Conservation (phyloP, 2,113 vertebrate genomes). For the Equus przewalskii region DNA sequence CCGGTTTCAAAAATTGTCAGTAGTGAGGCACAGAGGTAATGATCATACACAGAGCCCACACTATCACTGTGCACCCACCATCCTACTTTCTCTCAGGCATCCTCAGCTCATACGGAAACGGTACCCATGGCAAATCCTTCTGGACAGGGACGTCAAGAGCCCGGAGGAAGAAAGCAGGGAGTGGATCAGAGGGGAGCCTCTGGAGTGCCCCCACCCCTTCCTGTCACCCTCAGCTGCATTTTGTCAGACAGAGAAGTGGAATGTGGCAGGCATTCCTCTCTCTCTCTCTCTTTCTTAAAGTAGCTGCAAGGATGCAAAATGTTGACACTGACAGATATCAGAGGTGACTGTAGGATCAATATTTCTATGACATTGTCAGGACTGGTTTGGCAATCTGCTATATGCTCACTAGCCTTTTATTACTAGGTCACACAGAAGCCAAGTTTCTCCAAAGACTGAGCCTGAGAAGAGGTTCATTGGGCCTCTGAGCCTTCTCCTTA, state of each 20-base stretch:
- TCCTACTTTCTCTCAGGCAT: accelerated
- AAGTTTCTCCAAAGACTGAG: not conserved
- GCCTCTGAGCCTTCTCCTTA: not conserved
- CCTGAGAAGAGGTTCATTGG: not conserved
- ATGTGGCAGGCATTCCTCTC: accelerated
- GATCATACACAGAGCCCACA: accelerated
- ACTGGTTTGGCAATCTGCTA: conserved; percentile 44
- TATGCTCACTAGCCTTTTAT: not conserved
- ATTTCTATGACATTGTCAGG: conserved; percentile 53
- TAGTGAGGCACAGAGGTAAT: not conserved
- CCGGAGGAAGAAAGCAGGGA: not conserved
- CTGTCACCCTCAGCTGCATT: not conserved
- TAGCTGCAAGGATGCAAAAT: conserved; percentile 18
- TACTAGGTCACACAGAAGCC: not conserved
- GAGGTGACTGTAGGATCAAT: conserved; percentile 47
- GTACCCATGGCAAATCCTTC: accelerated
- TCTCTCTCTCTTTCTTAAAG: not conserved
- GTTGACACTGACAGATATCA: conserved; percentile 59
- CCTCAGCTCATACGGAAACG: not conserved
- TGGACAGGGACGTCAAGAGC: not conserved
- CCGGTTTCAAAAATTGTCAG: not conserved
- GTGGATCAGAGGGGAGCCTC: accelerated
- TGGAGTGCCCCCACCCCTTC: accelerated
- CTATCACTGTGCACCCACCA: accelerated
- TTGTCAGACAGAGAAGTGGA: not conserved